Evolutionary conservation across 2,113 vertebrate genomes (phyloP).

Genomic region (Eleginops maclovinus): DNA sequence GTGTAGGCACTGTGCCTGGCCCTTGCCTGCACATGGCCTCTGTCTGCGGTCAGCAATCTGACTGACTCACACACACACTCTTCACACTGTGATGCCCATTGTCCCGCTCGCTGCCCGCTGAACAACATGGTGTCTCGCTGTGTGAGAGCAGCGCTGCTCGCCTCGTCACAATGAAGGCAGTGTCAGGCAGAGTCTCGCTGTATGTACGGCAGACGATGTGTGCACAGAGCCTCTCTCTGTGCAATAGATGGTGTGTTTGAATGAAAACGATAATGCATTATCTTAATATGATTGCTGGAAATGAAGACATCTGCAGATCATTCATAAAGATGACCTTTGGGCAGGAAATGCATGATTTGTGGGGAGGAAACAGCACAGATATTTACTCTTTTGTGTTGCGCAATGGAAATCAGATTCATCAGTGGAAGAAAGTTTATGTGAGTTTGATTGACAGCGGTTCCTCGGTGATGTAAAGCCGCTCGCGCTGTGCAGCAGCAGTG

Average conservation of each 20-base stretch:
- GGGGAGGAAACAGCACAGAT: constrained; percentile 22
- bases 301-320: constrained; percentile 32
- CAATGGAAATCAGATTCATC: constrained; percentile 57
- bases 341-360: constrained; percentile 29
- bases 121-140: constrained; percentile 70
- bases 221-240: constrained; percentile 40
- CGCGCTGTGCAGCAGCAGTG: constrained; percentile 58
- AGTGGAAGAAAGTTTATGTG: constrained; percentile 10
- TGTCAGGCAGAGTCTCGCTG: constrained; percentile 57
- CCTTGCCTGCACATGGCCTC: constrained; percentile 58
- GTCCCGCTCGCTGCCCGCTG: constrained; percentile 62
- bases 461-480: constrained; percentile 64
- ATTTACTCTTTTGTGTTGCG: constrained; percentile 46
- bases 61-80: constrained; percentile 64
- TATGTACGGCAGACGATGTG: constrained; percentile 45
- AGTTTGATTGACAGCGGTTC: constrained; percentile 68
- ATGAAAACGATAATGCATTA: too few relatives aligned
- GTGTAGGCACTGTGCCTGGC: constrained; percentile 68
- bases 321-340: not conserved
- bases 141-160: constrained; percentile 56
- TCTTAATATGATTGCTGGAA: not conserved
- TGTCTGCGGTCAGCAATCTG: constrained; percentile 62
- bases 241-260: too few relatives aligned
- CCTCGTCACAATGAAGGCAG: constrained; percentile 69
- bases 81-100: constrained; percentile 65